A percentile compares a stretch with the other conserved stretches of the same genome.
Conservation (phyloP, 2,888 invertebrate genomes). For the Zygaena filipendulae region DNA sequence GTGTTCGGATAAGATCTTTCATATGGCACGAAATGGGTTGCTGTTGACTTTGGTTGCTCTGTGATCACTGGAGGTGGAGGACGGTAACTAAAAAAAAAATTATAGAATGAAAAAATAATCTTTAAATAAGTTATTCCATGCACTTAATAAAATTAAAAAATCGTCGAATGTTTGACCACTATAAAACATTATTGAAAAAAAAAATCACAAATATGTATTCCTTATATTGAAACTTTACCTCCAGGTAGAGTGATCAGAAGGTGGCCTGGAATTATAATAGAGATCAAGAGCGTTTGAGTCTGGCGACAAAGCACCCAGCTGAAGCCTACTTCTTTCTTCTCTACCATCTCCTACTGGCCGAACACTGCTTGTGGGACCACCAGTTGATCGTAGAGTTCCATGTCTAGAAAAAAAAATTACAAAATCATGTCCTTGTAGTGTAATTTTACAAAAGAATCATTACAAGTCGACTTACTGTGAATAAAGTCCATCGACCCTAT, state of each 20-base stretch:
- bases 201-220: too few species aligned
- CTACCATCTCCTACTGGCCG: slow-evolving; percentile 80
- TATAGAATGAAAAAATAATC: too few species aligned
- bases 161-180: too few species aligned
- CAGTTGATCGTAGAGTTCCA: slow-evolving; percentile 49
- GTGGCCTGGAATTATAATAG: slow-evolving; percentile 84
- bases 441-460: too few species aligned
- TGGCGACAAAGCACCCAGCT: slow-evolving; percentile 75
- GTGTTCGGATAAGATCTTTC: slow-evolving; percentile 89
- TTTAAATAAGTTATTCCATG: too few species aligned
- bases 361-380: slow-evolving; percentile 60
- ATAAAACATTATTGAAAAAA: too few species aligned
- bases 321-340: slow-evolving; percentile 82
- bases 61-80: slow-evolving; percentile 92
- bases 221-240: too few species aligned
- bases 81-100: slow-evolving; percentile 65
- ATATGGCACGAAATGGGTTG: slow-evolving; percentile 87
- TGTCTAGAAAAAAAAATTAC: slow-evolving; percentile 31
- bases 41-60: slow-evolving; percentile 85
- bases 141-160: too few species aligned
- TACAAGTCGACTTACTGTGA: slow-evolving; percentile 61
- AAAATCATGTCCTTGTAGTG: too few species aligned
- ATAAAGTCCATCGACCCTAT: slow-evolving; percentile 53
- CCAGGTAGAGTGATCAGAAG: slow-evolving; percentile 68
- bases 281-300: slow-evolving; percentile 78